Conservation (phyloP, 1,140 invertebrate species). For the Meteorus sp. region DNA sequence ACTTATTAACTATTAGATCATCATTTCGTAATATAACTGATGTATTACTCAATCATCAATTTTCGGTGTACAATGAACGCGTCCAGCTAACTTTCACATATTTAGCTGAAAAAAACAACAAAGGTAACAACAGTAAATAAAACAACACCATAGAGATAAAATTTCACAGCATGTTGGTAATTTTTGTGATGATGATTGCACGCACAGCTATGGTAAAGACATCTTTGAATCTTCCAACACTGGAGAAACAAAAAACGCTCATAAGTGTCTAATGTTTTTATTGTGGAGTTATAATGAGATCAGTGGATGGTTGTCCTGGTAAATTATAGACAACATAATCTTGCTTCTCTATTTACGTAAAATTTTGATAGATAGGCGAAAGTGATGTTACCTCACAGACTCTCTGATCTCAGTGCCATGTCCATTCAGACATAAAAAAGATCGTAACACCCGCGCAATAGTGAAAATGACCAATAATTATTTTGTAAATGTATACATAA, state of each 20-base stretch:
- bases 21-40: conserved; percentile 14
- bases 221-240: too few species aligned
- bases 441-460: conserved; percentile 19
- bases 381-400: conserved; percentile 37
- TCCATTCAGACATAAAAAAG: conserved; percentile 1
- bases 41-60: conserved; percentile 11
- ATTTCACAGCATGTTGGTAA: too few species aligned
- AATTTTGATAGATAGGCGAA: conserved; percentile 43
- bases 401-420: not conserved
- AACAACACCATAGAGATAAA: not conserved
- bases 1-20: conserved; percentile 18
- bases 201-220: too few species aligned
- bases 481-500: too few species aligned
- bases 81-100: conserved; percentile 22
- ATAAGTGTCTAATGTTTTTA: not conserved
- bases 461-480: conserved; percentile 6
- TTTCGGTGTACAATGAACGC: conserved; percentile 18
- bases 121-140: not conserved
- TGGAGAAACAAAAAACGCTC: too few species aligned
- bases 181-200: too few species aligned
- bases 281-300: not conserved
- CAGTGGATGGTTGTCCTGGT: not conserved
- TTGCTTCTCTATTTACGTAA: conserved; percentile 28
- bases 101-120: conserved; percentile 10
- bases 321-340: not conserved